phyloP scores from a whole-genome alignment of 1,140 invertebrate species.

The Caenorhabditis brenneri region DNA sequence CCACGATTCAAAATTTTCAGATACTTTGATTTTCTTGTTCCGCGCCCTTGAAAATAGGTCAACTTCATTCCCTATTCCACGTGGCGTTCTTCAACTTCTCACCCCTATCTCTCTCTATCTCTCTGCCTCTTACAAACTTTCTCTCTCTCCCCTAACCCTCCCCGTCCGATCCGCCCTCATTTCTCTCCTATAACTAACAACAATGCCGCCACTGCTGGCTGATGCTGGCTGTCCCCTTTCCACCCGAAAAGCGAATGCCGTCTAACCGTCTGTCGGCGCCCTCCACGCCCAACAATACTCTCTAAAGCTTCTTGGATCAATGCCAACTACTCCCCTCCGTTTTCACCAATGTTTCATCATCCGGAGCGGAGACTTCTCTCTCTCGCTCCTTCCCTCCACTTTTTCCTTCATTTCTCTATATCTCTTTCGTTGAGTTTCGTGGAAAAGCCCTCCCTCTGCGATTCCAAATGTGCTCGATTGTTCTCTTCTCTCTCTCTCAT shows the following conservation, averaged over 20 bases:
- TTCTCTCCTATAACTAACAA: too few relatives aligned
- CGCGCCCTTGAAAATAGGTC: too few relatives aligned
- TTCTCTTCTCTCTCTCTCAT: neutral
- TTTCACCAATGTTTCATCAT: conserved; percentile 4
- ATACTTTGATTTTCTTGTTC: too few relatives aligned
- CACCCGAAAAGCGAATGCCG: neutral
- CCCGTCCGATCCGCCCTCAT: too few relatives aligned
- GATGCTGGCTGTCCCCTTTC: neutral
- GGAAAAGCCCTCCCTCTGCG: neutral
- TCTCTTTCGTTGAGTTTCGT: too few relatives aligned
- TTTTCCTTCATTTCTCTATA: neutral
- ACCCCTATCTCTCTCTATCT: too few relatives aligned
- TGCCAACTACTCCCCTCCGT: neutral
- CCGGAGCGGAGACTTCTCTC: neutral
- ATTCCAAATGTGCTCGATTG: neutral
- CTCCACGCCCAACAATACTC: neutral
- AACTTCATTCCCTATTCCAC: too few relatives aligned
- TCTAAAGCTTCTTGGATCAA: conserved; percentile 33
- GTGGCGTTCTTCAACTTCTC: too few relatives aligned
- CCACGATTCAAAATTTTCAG: too few relatives aligned
- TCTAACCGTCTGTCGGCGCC: neutral
- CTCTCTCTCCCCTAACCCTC: too few relatives aligned
- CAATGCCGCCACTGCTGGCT: too few relatives aligned
- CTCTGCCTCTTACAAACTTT: too few relatives aligned
- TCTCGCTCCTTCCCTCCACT: neutral